Evolutionary conservation across 2,888 invertebrate species (phyloP).

Genomic region (Megalurothrips usitatus): DNA sequence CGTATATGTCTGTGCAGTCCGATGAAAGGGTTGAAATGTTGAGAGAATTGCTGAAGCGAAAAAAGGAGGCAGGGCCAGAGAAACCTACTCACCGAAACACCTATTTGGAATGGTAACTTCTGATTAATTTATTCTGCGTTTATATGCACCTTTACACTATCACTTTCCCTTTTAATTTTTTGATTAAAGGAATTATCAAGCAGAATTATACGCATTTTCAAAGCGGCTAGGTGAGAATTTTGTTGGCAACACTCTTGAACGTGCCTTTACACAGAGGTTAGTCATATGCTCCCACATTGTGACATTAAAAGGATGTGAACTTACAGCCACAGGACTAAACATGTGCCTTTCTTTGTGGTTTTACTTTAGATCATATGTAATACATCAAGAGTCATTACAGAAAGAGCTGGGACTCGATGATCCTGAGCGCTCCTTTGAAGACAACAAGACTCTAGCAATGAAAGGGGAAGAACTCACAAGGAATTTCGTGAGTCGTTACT

Average conservation of each 20-base stretch:
- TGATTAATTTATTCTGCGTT: not conserved
- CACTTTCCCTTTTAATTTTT: constrained; percentile 34
- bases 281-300: not conserved
- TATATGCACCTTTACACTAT: not conserved
- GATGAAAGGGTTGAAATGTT: not conserved
- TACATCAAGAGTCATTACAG: constrained; percentile 64
- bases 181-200: constrained; percentile 43
- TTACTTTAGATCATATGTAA: constrained; percentile 60
- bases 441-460: constrained; percentile 64
- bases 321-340: not conserved
- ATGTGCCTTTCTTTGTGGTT: not conserved
- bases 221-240: constrained; percentile 81
- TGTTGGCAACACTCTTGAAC: constrained; percentile 60
- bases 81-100: constrained; percentile 53
- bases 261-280: constrained; percentile 66
- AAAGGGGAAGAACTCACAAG: constrained; percentile 65
- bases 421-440: constrained; percentile 53
- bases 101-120: constrained; percentile 66
- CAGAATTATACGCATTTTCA: constrained; percentile 73
- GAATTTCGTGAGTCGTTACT: constrained; percentile 61
- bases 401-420: constrained; percentile 64
- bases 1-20: not conserved
- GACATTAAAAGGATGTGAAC: not conserved
- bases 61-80: constrained; percentile 50
- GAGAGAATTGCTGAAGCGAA: not conserved